These are phyloP conservation scores for Zelostemma sp. DNA, from an alignment of 1,140 invertebrate species.

Conservation along the genomic window DNA sequence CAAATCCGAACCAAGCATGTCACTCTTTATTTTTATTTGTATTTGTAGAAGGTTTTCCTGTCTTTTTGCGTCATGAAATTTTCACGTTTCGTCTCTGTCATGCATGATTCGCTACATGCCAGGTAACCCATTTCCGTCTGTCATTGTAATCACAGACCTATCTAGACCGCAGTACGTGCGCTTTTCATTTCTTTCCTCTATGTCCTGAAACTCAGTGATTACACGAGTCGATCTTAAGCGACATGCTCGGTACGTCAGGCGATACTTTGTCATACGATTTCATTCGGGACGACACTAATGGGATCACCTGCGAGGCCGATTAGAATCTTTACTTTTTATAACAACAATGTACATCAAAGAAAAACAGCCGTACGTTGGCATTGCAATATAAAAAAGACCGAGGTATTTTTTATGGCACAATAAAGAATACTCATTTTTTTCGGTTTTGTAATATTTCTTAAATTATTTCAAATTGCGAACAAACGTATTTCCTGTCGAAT, in stretches of 20 bases:
- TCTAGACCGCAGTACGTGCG: conserved; percentile 20
- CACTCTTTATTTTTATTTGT: conserved; percentile 23
- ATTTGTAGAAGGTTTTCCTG: conserved; percentile 18
- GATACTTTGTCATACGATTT: conserved; percentile 34
- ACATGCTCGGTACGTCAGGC: conserved; percentile 27
- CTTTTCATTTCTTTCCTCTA: conserved; percentile 29
- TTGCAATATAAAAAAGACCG: no score
- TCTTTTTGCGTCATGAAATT: conserved; percentile 21
- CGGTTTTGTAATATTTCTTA: no score
- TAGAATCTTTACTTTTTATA: conserved; percentile 34
- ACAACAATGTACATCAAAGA: no score
- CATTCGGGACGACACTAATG: conserved; percentile 34
- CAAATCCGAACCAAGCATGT: conserved; percentile 42
- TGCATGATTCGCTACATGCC: conserved; percentile 31
- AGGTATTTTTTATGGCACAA: no score
- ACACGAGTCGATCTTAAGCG: conserved; percentile 35
- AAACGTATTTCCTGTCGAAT: no score
- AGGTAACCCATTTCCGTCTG: conserved; percentile 41
- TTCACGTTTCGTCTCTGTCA: conserved; percentile 18
- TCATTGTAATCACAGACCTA: conserved; percentile 42
- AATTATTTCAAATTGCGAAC: no score
- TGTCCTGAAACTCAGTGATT: conserved; percentile 34
- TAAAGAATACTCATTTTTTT: no score
- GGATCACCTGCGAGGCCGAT: conserved; percentile 35
- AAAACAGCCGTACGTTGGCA: no score